Evolutionary conservation across 2,797 vertebrate species (phyloP).

Genomic region (Poeciliopsis infans): DNA sequence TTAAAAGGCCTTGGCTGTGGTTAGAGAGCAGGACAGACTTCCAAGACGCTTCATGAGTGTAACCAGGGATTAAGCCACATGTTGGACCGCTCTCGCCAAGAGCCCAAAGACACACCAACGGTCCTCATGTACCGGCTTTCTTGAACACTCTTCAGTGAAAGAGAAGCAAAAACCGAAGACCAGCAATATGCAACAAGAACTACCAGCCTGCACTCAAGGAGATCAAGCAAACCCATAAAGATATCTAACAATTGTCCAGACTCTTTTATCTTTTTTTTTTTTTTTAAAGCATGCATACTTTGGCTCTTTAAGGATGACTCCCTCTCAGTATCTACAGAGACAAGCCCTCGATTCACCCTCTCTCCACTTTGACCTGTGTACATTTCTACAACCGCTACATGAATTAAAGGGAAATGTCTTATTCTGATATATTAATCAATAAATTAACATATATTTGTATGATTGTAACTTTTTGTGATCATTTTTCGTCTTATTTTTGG

Average conservation of each 20-base stretch:
- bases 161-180: constrained; percentile 56
- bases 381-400: constrained; percentile 78
- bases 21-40: constrained; percentile 53
- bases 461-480: constrained; percentile 73
- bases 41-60: constrained; percentile 49
- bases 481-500: constrained; percentile 12
- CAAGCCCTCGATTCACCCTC: constrained; percentile 64
- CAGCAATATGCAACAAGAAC: constrained; percentile 72
- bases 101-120: constrained; percentile 51
- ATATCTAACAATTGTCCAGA: constrained; percentile 47
- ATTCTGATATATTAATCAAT: constrained; percentile 82
- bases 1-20: constrained; percentile 43
- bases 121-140: constrained; percentile 25
- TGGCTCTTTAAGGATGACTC: constrained; percentile 58
- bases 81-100: constrained; percentile 60
- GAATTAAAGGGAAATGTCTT: constrained; percentile 74
- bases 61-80: constrained; percentile 53
- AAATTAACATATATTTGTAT: constrained; percentile 87
- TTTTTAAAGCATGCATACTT: constrained; percentile 72
- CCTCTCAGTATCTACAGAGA: constrained; percentile 64
- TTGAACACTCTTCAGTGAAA: constrained; percentile 31
- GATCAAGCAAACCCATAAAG: constrained; percentile 38
- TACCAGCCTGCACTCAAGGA: constrained; percentile 64
- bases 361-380: constrained; percentile 71
- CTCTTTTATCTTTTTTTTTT: constrained; percentile 49